Percentiles rank a stretch among this genome's conserved stretches.
Conservation (phyloP, 2,113 vertebrate genomes). For the Heterochromis multidens region DNA sequence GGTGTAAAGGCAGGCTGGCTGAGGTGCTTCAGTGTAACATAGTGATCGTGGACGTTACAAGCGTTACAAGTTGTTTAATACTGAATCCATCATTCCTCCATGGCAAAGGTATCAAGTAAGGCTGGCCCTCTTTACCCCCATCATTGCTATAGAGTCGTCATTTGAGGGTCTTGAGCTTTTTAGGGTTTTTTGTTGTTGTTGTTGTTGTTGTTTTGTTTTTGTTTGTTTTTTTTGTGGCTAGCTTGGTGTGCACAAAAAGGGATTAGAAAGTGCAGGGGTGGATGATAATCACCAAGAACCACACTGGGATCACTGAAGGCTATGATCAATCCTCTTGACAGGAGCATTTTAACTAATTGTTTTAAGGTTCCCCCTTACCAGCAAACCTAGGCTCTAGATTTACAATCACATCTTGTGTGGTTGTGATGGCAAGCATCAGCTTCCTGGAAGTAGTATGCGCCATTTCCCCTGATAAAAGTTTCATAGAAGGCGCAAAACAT, state of each 20-base stretch:
- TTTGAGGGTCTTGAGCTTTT: slow-evolving; percentile 31
- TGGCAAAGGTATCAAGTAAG: slow-evolving; percentile 60
- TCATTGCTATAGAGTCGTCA: slow-evolving; percentile 53
- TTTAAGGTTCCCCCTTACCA: background rate
- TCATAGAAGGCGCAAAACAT: slow-evolving; percentile 7
- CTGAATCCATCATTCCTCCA: slow-evolving; percentile 31
- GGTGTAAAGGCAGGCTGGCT: slow-evolving; percentile 71
- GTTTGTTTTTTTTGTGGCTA: background rate
- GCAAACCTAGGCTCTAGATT: slow-evolving; percentile 3
- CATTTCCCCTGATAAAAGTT: slow-evolving; percentile 37
- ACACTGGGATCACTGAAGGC: background rate
- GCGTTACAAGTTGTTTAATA: slow-evolving; percentile 43
- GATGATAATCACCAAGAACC: slow-evolving; percentile 9
- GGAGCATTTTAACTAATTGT: background rate
- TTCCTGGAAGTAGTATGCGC: slow-evolving; percentile 9
- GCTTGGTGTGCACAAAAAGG: background rate
- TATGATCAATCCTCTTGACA: background rate
- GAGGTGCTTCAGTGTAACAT: slow-evolving; percentile 46
- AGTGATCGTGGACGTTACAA: slow-evolving; percentile 43
- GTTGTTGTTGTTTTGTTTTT: background rate
- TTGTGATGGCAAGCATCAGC: slow-evolving; percentile 24
- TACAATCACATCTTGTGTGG: slow-evolving; percentile 26
- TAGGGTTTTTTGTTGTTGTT: background rate
- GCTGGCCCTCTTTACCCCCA: slow-evolving; percentile 47
- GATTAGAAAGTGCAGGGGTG: background rate